Evolutionary conservation across 2,797 vertebrate genomes (phyloP).

Genomic region (Siniperca scherzeri): DNA sequence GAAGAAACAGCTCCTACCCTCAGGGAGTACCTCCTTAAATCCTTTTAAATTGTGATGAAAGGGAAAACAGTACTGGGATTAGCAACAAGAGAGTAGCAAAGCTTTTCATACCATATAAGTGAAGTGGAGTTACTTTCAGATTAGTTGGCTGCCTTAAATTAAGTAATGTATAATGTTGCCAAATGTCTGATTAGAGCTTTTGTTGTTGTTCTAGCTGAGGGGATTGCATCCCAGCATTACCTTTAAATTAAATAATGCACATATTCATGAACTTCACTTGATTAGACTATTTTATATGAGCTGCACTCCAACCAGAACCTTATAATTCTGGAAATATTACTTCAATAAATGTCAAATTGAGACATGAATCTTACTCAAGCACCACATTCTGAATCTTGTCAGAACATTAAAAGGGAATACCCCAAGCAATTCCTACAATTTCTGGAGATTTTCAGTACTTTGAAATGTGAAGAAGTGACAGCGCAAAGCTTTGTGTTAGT

Average conservation of each 20-base stretch:
- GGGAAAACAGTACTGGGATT: not conserved
- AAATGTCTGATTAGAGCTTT: not conserved
- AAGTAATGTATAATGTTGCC: too few relatives aligned
- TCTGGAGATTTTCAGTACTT: slow-evolving; percentile 5
- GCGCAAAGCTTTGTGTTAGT: not conserved
- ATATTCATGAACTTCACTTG: too few relatives aligned
- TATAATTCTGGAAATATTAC: not conserved
- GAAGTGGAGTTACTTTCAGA: not conserved
- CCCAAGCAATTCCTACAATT: not conserved
- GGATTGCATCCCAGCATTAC: not conserved
- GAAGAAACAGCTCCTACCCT: slow-evolving; percentile 24
- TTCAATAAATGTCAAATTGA: slow-evolving; percentile 17
- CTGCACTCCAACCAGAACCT: not conserved
- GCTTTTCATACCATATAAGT: not conserved
- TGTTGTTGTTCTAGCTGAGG: not conserved
- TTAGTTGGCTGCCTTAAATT: not conserved
- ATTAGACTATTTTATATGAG: not conserved
- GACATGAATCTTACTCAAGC: not conserved
- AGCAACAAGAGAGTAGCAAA: slow-evolving; percentile 8
- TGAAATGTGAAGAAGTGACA: slow-evolving; percentile 18
- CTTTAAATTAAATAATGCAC: not conserved
- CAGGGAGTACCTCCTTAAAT: slow-evolving; percentile 20
- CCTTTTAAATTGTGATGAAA: slow-evolving; percentile 38
- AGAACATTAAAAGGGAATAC: slow-evolving; percentile 11
- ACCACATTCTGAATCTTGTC: slow-evolving; percentile 2